A percentile compares a stretch with the other conserved stretches of the same genome.
Conservation (phyloP, 2,113 vertebrate genomes). For the Zonotrichia leucophrys region DNA sequence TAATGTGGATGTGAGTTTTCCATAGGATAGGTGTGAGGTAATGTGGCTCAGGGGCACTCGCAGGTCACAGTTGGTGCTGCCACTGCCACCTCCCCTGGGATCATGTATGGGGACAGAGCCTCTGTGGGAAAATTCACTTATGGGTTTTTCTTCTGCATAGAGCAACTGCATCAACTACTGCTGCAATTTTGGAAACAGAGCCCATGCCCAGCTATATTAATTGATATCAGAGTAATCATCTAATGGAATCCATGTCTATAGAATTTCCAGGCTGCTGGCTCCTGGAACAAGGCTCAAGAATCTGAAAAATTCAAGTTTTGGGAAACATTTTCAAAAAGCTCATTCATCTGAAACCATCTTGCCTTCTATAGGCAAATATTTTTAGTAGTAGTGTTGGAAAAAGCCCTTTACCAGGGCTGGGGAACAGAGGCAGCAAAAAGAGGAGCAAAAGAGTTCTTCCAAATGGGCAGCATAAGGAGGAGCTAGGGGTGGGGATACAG, state of each 20-base stretch:
- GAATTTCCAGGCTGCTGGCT: neutral
- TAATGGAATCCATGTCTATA: neutral
- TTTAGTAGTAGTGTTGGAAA: neutral
- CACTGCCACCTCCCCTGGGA: fast-evolving
- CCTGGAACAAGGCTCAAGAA: neutral
- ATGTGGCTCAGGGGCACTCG: fast-evolving
- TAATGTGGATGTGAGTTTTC: neutral
- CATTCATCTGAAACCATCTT: neutral
- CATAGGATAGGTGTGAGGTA: fast-evolving
- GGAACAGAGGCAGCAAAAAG: neutral
- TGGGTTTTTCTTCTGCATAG: neutral
- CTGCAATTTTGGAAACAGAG: neutral
- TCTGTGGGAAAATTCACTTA: fast-evolving
- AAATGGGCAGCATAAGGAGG: no score
- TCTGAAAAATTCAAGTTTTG: neutral
- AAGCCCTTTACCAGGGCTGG: neutral
- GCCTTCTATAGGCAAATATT: neutral
- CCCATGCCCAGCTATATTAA: neutral
- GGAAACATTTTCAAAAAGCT: neutral
- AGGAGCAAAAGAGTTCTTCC: neutral
- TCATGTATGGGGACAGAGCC: neutral
- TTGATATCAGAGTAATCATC: neutral
- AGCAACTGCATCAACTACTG: neutral
- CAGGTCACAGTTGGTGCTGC: neutral
- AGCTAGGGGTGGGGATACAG: neutral